Evolutionary conservation across 2,113 vertebrate species (phyloP).

Genomic region (Machaerirhynchus nigripectus): DNA sequence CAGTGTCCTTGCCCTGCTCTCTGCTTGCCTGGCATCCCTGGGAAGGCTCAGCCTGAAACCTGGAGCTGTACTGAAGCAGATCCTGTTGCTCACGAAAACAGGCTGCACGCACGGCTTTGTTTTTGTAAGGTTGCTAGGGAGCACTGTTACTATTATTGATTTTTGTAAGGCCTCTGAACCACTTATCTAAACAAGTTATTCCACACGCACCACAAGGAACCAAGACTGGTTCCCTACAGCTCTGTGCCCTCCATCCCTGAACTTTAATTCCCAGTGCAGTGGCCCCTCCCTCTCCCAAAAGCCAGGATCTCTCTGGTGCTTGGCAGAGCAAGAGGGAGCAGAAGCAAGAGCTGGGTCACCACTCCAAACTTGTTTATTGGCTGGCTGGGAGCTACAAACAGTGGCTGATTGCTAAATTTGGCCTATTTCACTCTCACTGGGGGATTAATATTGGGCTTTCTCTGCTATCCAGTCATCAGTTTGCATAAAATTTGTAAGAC

Average conservation of each 20-base stretch:
- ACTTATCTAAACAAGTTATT: slow-evolving; percentile 55
- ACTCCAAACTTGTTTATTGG: background rate
- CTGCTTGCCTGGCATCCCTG: background rate
- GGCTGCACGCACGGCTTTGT: background rate
- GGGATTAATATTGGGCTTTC: background rate
- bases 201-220: background rate
- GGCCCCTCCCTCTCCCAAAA: background rate
- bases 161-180: slow-evolving; percentile 22
- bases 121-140: slow-evolving; percentile 50
- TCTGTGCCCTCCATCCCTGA: background rate
- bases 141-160: slow-evolving; percentile 31
- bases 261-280: background rate
- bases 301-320: background rate
- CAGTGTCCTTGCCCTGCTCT: background rate
- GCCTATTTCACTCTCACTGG: background rate
- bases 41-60: background rate
- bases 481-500: background rate
- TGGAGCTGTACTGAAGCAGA: background rate
- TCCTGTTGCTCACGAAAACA: background rate
- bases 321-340: background rate
- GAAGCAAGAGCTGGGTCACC: slow-evolving; percentile 8
- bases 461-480: background rate
- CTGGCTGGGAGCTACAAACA: slow-evolving; percentile 36
- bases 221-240: background rate
- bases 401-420: slow-evolving; percentile 50